Base-by-base conservation (phyloP, 2,113 vertebrate genomes). In the Pangasianodon gigas region DNA sequence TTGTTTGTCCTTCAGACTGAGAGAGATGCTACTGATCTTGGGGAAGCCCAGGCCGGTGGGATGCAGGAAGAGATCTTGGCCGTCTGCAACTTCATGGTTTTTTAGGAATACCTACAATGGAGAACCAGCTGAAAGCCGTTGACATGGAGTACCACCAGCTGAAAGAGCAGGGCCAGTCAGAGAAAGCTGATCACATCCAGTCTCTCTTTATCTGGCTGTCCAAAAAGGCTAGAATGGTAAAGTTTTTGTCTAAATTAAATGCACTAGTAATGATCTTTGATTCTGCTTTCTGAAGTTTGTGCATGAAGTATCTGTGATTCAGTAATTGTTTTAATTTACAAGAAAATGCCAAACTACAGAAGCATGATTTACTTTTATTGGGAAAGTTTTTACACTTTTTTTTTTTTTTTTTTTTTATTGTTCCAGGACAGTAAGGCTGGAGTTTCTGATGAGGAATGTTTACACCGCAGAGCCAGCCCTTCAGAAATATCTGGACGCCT, bases 401-500 rank as follows among this genome's bases (percentile, higher is more conserved):
- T 62, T 26, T 26, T 26, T 26, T 13, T 8, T 32, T 7, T 56
- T 8, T 37, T 83, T 71, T 7, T 8, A 11, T 29, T 41, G 5
- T 75, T 83, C 37, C 89, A 95, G 94, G 93, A 92, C 8, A 85
- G 87, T 52, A 89, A 90, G 81, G 84, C 88, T 65, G 88, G 90
- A 6, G 26, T 91, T 48, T 82, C 24, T 41, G 93, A 94, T 32
- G 91, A 94, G 56, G 93, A 94, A 89, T 93, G 87, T 80, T 87
- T 58, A 14, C 46, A 94, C 18, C 90, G 94, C 67, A 91, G 74
- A 62, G 94, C 95, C 82, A 58, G 94, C 95, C 82, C 89, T 96
- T 83, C 85, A 95, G 89, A 96, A 96, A 91, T 95, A 96, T 93
- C 91, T 95, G 92, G 95, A 96, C 24, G 95, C 95, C 89, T 95